phyloP scores from a whole-genome alignment of 2,113 vertebrate species.

The Malurus alboscapulatus region DNA sequence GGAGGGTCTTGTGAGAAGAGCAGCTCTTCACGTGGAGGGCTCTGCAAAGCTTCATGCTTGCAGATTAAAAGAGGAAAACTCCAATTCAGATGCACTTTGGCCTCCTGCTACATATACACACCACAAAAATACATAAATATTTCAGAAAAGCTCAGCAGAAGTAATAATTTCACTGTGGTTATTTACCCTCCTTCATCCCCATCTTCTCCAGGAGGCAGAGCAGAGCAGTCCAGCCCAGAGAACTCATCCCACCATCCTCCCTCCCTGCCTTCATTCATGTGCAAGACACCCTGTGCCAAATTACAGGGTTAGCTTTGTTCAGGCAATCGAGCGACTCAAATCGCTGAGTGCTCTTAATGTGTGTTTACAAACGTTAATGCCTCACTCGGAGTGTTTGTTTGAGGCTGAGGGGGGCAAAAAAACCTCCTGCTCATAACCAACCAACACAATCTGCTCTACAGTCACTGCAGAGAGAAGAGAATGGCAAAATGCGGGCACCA shows the following conservation, averaged over 20 bases:
- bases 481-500: neutral
- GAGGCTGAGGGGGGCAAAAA: neutral
- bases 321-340: neutral
- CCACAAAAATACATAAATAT: neutral
- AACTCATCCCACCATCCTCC: neutral
- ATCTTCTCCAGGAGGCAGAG: neutral
- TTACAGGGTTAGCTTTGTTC: constrained; percentile 30
- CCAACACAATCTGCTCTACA: neutral
- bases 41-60: neutral
- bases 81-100: neutral
- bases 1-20: neutral
- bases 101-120: neutral
- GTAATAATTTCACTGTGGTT: neutral
- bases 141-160: neutral
- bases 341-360: neutral
- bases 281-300: neutral
- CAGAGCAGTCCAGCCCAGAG: neutral
- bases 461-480: neutral
- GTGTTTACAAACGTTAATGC: constrained; percentile 18
- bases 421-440: neutral
- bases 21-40: neutral
- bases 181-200: neutral
- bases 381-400: neutral
- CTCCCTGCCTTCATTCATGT: neutral
- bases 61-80: neutral